Conservation (phyloP, 2,113 vertebrate species). For the Stigmatopora nigra region DNA sequence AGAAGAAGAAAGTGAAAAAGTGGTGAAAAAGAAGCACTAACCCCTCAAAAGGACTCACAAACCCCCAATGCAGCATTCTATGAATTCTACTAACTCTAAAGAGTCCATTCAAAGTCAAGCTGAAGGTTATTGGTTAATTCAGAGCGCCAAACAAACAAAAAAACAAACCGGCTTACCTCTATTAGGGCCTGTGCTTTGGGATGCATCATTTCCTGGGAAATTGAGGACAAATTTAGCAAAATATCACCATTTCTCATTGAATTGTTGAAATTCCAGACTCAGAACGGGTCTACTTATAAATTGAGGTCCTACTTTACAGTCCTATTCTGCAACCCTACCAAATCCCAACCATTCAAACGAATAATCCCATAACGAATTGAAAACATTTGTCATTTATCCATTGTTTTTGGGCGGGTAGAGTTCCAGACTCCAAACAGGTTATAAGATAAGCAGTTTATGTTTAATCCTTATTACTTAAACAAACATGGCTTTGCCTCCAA, state of each 20-base stretch:
- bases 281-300: neutral
- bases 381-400: too few relatives aligned
- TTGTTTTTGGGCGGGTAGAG: too few relatives aligned
- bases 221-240: conserved; percentile 1
- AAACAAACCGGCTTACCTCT: conserved; percentile 2
- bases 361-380: too few relatives aligned
- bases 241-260: neutral
- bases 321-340: too few relatives aligned
- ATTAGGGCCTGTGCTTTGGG: neutral
- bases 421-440: too few relatives aligned
- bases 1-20: neutral
- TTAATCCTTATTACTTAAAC: too few relatives aligned
- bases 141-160: neutral
- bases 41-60: neutral
- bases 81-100: neutral
- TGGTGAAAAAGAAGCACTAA: neutral
- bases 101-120: neutral
- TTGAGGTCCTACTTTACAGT: too few relatives aligned
- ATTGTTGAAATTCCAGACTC: neutral
- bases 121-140: conserved; percentile 1
- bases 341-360: too few relatives aligned
- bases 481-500: too few relatives aligned
- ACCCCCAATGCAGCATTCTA: neutral
- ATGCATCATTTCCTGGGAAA: conserved; percentile 4
- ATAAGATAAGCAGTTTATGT: too few relatives aligned